phyloP scores from a whole-genome alignment of 2,888 invertebrate species.

The Salpingus planirostris region DNA sequence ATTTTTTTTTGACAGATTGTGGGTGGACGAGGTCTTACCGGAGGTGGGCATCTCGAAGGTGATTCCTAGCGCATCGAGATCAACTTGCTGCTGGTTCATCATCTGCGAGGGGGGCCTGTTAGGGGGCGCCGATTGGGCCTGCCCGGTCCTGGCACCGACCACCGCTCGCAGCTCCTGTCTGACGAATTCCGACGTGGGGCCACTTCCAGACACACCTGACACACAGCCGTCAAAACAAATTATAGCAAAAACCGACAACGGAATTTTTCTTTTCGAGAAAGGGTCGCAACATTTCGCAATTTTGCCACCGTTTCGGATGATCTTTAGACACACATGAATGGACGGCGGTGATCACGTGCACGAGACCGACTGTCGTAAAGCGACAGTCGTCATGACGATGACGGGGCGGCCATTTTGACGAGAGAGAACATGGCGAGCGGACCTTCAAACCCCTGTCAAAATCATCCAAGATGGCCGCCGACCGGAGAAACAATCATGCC shows the following conservation, averaged over 20 bases:
- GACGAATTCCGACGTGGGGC: constrained; percentile 74
- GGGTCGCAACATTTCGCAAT: too few relatives aligned
- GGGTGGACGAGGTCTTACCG: constrained; percentile 45
- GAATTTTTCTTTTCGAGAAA: constrained; percentile 6
- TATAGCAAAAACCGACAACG: constrained; percentile 3
- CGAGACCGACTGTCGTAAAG: too few relatives aligned
- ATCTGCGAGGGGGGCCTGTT: constrained; percentile 32
- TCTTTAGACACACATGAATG: too few relatives aligned
- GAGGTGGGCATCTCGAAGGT: constrained; percentile 60
- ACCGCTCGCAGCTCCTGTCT: constrained; percentile 84
- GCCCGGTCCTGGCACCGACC: constrained; percentile 69
- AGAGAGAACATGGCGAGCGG: constrained; percentile 21
- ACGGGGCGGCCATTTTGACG: neutral
- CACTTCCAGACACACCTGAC: constrained; percentile 48
- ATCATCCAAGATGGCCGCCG: too few relatives aligned
- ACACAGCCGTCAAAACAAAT: too few relatives aligned
- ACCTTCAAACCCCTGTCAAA: constrained; percentile 1
- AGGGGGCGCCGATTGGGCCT: constrained; percentile 30
- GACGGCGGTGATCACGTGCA: too few relatives aligned
- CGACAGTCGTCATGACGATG: neutral
- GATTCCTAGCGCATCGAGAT: constrained; percentile 57
- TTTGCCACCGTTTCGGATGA: too few relatives aligned
- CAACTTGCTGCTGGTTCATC: constrained; percentile 40
- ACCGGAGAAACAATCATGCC: too few relatives aligned
- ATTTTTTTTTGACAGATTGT: too few relatives aligned